phyloP scores from a whole-genome alignment of 2,888 invertebrate genomes.

The Tridacna gigas region DNA sequence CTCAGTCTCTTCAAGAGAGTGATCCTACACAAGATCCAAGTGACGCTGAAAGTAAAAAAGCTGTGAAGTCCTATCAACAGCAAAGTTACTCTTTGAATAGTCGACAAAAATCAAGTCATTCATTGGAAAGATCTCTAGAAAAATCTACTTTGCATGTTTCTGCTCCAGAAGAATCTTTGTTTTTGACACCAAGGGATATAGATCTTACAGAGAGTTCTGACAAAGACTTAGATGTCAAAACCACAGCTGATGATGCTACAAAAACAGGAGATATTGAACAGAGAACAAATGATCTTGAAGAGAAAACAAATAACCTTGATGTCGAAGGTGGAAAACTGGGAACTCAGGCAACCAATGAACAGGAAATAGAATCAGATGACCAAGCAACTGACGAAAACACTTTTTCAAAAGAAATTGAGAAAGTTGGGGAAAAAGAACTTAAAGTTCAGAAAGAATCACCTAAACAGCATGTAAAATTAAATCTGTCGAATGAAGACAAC shows the following conservation, averaged over 20 bases:
- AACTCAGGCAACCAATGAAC: not conserved
- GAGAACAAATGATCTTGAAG: not conserved
- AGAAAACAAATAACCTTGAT: not conserved
- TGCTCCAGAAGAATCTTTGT: not conserved
- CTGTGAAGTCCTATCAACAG: not conserved
- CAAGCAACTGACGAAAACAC: not conserved
- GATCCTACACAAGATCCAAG: not conserved
- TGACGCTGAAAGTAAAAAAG: not conserved
- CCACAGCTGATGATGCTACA: constrained; percentile 3
- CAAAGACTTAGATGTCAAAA: not conserved
- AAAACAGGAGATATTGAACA: not conserved
- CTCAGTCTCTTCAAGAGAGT: not conserved
- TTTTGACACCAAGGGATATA: not conserved
- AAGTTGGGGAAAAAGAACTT: not conserved
- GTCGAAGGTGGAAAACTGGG: not conserved
- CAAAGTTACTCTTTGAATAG: not conserved
- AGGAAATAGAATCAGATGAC: not conserved
- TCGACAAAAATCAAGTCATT: not conserved
- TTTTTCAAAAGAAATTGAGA: not conserved
- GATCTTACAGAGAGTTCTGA: not conserved
- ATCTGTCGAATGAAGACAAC: not conserved
- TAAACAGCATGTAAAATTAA: constrained; percentile 8
- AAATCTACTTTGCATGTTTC: not conserved
- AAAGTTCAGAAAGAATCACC: not conserved
- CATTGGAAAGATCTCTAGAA: not conserved